Evolutionary conservation across 2,888 invertebrate genomes (phyloP).

Genomic region (Polydrusus tereticollis): DNA sequence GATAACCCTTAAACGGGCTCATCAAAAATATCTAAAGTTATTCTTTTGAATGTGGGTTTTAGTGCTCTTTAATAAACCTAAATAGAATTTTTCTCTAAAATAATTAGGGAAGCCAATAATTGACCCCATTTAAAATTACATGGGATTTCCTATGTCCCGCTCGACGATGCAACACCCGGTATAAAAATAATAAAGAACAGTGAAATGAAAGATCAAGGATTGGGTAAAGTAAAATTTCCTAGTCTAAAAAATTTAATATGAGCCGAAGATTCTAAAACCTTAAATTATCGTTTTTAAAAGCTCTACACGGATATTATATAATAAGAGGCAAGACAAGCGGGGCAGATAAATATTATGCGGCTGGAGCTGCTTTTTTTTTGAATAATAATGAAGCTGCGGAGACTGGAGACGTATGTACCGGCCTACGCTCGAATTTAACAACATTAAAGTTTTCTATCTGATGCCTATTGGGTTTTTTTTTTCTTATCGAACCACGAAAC

Average conservation of each 20-base stretch:
- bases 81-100: too few relatives aligned
- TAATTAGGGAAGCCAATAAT: too few relatives aligned
- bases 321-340: slow-evolving; percentile 18
- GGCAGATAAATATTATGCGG: slow-evolving; percentile 23
- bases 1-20: too few relatives aligned
- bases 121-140: too few relatives aligned
- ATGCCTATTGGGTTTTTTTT: slow-evolving; percentile 34
- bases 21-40: too few relatives aligned
- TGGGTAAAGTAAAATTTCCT: slow-evolving; percentile 1
- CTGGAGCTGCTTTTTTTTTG: slow-evolving; percentile 26
- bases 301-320: slow-evolving; percentile 22
- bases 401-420: slow-evolving; percentile 26
- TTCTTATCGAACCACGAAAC: slow-evolving; percentile 31
- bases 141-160: too few relatives aligned
- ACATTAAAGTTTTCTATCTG: slow-evolving; percentile 37
- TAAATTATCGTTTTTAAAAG: slow-evolving; percentile 28
- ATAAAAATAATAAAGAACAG: not conserved
- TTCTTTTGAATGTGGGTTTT: too few relatives aligned
- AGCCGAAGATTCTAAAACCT: slow-evolving; percentile 1
- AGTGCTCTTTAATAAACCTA: too few relatives aligned
- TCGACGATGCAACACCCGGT: too few relatives aligned
- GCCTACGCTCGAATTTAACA: slow-evolving; percentile 35
- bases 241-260: not conserved
- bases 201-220: not conserved
- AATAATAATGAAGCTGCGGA: slow-evolving; percentile 34